A percentile compares a stretch with the other conserved stretches of the same genome.
These are phyloP conservation scores for Anthopleura sola DNA, from an alignment of 64 coral and sea anemone genomes.

Conservation along the genomic window DNA sequence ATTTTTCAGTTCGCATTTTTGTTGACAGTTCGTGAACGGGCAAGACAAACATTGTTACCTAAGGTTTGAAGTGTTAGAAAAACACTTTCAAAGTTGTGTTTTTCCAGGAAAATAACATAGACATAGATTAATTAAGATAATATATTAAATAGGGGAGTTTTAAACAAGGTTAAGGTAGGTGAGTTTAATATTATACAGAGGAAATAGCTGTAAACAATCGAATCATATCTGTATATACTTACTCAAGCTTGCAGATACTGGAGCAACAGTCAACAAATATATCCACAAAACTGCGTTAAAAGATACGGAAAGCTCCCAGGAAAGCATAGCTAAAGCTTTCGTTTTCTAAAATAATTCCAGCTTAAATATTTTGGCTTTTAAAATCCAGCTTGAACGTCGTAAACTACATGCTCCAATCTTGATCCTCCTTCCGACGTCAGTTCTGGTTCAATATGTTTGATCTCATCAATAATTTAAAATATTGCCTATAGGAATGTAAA, in stretches of 20 bases:
- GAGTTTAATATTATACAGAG: neutral
- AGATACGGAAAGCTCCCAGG: neutral
- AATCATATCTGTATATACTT: neutral
- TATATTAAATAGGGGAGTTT: neutral
- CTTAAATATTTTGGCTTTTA: neutral
- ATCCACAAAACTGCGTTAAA: neutral
- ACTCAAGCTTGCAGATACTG: conserved; percentile 1
- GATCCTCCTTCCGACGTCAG: neutral
- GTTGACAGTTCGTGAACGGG: neutral
- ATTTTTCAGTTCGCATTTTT: neutral
- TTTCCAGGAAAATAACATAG: neutral
- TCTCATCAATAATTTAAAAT: neutral
- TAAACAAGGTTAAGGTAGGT: neutral
- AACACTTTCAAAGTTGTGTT: neutral
- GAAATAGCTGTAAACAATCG: neutral
- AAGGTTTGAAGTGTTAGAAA: neutral
- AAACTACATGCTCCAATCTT: neutral
- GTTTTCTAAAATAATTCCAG: neutral
- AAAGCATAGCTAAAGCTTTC: neutral
- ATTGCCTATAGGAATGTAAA: neutral
- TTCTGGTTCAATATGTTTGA: neutral
- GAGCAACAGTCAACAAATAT: neutral
- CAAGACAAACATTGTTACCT: neutral
- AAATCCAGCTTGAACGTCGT: too few relatives aligned
- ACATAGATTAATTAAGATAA: neutral